Base-by-base conservation (phyloP, 2,888 invertebrate species). In the Scrobipalpa costella region DNA sequence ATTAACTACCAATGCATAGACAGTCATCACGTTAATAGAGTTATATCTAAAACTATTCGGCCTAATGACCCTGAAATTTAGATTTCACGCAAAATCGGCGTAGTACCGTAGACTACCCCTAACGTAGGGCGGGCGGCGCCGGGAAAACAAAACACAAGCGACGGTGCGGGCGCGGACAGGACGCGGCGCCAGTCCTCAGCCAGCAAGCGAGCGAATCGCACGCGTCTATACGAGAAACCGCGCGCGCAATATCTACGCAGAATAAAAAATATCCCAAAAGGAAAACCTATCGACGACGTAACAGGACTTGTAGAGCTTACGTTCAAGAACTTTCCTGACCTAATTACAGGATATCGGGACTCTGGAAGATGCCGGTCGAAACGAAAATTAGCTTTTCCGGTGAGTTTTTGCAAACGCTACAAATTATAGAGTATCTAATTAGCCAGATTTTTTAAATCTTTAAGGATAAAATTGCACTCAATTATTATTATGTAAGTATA, bases 311-410 rank as follows among this genome's bases (percentile, higher is more conserved):
- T 15, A 34, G 34, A 55, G 55, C 58, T 40, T 17, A 13, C 13
- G 15, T 58, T 61, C 8, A 52, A 62, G 59, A 64, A 36, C 38
- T 62, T 8, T 47, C 58, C 66, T 68, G 67, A 60, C 55, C 36
- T 47, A 50, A 38, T 57, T 61, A 19, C 62, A 15, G 44, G 38
- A 63, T 63, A 57, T 63, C 52, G 60, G 63, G 64, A 67, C 64
- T 64, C 59, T 65, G 66, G 68, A 86, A 79, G 73, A 90, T 90
- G 91, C 91, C 91, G 71, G 90, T 88, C 69, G 90, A 90, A 84
- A 89, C 90, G 69, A 90, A 78, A 86, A 90, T 90, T 70, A 90
- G 90, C 83, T 91, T 90, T 77, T 90, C 90, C 71, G 91, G 91
- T 91, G 71, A 90, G 91, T 88, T 67, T 69, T 55, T 55, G 6